Evolutionary conservation across 64 coral and sea anemone species (phyloP), one percentile per base, ranked within the genome.

Genomic region (Astreopora myriophthalma): DNA sequence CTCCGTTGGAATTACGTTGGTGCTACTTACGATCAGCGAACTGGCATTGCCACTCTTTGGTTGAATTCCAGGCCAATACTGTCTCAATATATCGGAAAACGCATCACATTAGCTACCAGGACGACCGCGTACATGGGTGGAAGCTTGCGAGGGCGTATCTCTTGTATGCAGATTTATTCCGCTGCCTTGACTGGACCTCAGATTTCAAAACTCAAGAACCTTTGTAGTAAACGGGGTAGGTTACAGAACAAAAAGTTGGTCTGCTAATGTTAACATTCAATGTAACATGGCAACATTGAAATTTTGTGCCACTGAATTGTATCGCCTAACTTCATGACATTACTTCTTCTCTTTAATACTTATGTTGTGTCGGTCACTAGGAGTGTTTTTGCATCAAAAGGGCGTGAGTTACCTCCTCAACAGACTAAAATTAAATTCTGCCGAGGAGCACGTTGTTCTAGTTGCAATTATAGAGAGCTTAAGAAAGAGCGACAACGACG

Each of bases 151-250:
- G 95, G 95, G 19, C 49, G 92, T 19, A 84, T 97, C 11, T 70
- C 61, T 9, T 97, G 95, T 86, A 79, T 97, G 80, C 91, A 94
- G 58, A 73, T 97, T 35, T 97, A 97, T 40, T 89, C 88, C 11
- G 68, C 74, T 12, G 80, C 95, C 3, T 35, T 97, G 27, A 62
- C 85, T 62, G 73, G 87, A 31, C 49, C 32, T 84, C 95, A 97
- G 32, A 97, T 97, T 16, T 65, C 86, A 38, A 97, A 75, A 28
- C 38, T 97, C 34, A 84, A 93, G 51, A 80, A 97, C 48, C 30
- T 97, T n/a, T 97, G 95, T 68, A 94, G 76, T 68, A 84, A 84
- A 87, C 95, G 87, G 93, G 95, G 95, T 97, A 46, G 33, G 31
- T 7, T 12, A 14, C 12, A 83, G 16, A 52, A 30, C 0, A 60